Evolutionary conservation across 1,140 invertebrate species (phyloP), one percentile per base, ranked within the genome.

Genomic region (Cheumatopsyche charites): DNA sequence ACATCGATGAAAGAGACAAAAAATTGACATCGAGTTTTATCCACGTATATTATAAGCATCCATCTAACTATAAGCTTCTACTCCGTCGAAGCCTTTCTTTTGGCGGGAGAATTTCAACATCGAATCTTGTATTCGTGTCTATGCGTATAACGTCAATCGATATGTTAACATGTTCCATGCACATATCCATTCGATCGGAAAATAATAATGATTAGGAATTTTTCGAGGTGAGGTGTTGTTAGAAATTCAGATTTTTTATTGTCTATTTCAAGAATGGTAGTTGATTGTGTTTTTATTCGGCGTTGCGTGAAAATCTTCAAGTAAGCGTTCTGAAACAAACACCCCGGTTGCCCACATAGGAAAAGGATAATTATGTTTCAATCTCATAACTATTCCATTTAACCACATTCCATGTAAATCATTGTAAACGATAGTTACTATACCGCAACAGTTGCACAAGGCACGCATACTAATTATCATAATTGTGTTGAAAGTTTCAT

Each of bases 391-490:
- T 58, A 26, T 17, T 12, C 6, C 36, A 15, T 19, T 68, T 68
- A 68, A 49, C 69, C 15, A 29, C 69, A 71, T 71, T 71, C 69
- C 69, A 71, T 65, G 47, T 36, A 71, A 7, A 49, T 15, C 15
- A 21, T 21, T 47, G 49, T 21, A 21, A 25, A 17, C 41, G 61
- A 25, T 62, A 42, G 7, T 42, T 47, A 62, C 55, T 62, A 47
- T 25, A 70, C 19, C 68, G 45, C 23, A 25, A 23, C 55, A 58
- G 23, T 58, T 26, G 55, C 21, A 11, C 55, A 5, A 58, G 21
- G 15, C 19, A 52, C 47, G 47, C 47, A 52, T 17, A 17, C n/a
- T 52, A n/a, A 52, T 52, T 15, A 52, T 52, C 5, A 17, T 52
- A 52, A 52, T 52, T 52, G 15, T 25, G 63, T 47, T 19, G 17